A percentile compares a stretch with the other conserved stretches of the same genome.
phyloP scores from a whole-genome alignment of 2,888 invertebrate species.

The Caenorhabditis auriculariae region DNA sequence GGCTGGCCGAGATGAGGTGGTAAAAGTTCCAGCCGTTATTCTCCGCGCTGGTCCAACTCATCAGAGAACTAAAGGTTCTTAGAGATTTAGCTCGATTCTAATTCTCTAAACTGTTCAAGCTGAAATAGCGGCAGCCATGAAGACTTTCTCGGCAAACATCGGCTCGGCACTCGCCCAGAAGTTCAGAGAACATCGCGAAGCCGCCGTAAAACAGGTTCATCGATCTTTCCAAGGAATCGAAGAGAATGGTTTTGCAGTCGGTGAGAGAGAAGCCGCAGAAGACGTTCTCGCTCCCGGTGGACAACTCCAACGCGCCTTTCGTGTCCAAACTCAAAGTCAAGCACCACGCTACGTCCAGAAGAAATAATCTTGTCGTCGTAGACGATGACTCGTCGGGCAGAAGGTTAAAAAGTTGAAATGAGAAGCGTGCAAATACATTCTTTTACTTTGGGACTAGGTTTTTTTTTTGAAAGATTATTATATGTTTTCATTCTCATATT shows the following conservation, averaged over 20 bases:
- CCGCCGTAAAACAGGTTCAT: conserved; percentile 14
- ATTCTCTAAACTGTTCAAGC: background rate
- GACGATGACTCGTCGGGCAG: too few relatives aligned
- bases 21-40: conserved; percentile 40
- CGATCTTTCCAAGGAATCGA: background rate
- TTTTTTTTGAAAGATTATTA: too few relatives aligned
- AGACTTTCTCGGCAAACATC: conserved; percentile 28
- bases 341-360: conserved; percentile 12
- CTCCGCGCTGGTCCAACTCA: conserved; percentile 41
- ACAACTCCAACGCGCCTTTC: conserved; percentile 45
- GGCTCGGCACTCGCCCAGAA: conserved; percentile 18
- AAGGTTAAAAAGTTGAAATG: too few relatives aligned
- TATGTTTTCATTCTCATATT: too few relatives aligned
- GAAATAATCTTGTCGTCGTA: too few relatives aligned
- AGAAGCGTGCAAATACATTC: too few relatives aligned
- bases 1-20: conserved; percentile 28
- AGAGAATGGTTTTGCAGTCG: conserved; percentile 1
- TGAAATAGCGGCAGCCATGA: conserved; percentile 16
- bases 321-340: conserved; percentile 32
- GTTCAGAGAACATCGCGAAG: conserved; percentile 21
- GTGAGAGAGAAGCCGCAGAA: conserved; percentile 27
- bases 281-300: conserved; percentile 12
- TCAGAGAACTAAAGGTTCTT: conserved; percentile 11
- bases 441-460: too few relatives aligned
- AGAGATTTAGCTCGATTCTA: background rate